Evolutionary conservation across 2,888 invertebrate species (phyloP).

Genomic region (Rhabditoides inermis): DNA sequence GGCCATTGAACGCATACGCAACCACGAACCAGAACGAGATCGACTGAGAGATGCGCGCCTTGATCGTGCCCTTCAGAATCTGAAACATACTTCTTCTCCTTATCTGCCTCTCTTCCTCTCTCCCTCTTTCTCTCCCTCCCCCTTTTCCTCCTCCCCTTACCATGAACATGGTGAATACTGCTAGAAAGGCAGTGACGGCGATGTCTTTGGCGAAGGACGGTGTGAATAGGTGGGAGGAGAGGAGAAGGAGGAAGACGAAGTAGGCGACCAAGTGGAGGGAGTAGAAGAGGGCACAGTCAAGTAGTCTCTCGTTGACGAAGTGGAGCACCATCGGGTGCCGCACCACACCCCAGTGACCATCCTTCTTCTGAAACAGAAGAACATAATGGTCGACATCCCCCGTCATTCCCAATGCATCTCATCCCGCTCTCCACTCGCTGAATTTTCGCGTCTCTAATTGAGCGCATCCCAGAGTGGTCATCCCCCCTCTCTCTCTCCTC

Average conservation of each 20-base stretch:
- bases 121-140: neutral
- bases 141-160: slow-evolving; percentile 16
- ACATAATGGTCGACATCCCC: no score
- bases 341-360: slow-evolving; percentile 40
- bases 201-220: slow-evolving; percentile 22
- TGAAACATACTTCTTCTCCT: slow-evolving; percentile 14
- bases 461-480: no score
- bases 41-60: slow-evolving; percentile 19
- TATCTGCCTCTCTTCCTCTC: neutral
- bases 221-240: slow-evolving; percentile 43
- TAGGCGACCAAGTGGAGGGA: slow-evolving; percentile 31
- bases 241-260: slow-evolving; percentile 44
- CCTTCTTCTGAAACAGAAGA: slow-evolving; percentile 35
- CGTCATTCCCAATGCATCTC: no score
- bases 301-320: slow-evolving; percentile 35
- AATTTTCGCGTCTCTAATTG: no score
- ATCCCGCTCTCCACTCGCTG: no score
- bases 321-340: slow-evolving; percentile 46
- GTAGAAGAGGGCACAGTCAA: slow-evolving; percentile 40
- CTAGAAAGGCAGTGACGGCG: slow-evolving; percentile 33
- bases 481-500: neutral
- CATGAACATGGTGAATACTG: slow-evolving; percentile 39
- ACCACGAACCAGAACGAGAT: slow-evolving; percentile 42
- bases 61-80: slow-evolving; percentile 44
- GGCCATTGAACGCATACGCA: slow-evolving; percentile 37